phyloP scores from a whole-genome alignment of 2,113 vertebrate species.

The Elephas maximus region DNA sequence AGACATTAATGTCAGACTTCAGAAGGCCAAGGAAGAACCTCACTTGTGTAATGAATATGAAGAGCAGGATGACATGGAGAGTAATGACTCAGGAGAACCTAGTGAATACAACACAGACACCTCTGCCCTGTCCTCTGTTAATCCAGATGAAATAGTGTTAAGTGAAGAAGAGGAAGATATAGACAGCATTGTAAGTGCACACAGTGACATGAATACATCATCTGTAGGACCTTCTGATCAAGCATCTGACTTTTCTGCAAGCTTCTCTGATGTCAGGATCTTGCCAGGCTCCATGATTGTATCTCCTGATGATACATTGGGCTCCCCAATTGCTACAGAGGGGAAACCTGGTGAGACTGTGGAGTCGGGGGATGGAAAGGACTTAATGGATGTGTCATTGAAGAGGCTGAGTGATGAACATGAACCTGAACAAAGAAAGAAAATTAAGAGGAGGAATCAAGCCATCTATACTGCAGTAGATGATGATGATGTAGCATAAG shows the following conservation, averaged over 20 bases:
- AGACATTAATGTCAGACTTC: constrained; percentile 92
- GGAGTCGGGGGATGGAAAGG: constrained; percentile 80
- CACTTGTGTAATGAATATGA: constrained; percentile 80
- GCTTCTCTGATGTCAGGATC: constrained; percentile 89
- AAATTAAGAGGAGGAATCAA: constrained; percentile 97
- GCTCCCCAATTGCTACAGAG: constrained; percentile 80
- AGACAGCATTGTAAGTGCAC: constrained; percentile 70
- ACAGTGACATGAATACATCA: constrained; percentile 69
- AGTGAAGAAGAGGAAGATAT: constrained; percentile 95
- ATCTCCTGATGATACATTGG: constrained; percentile 87
- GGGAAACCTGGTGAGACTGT: constrained; percentile 76
- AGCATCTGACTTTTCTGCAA: constrained; percentile 85
- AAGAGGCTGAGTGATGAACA: constrained; percentile 92
- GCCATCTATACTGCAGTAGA: constrained; percentile 92
- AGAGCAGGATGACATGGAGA: constrained; percentile 87
- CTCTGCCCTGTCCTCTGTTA: constrained; percentile 93
- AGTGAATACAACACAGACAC: constrained; percentile 95
- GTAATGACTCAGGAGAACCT: constrained; percentile 91
- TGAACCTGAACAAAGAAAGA: constrained; percentile 88
- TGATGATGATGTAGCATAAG: constrained; percentile 86
- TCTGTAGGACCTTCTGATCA: constrained; percentile 87
- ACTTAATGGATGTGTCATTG: constrained; percentile 79
- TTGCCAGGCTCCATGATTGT: constrained; percentile 84
- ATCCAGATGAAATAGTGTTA: constrained; percentile 97
- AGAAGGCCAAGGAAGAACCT: constrained; percentile 86